Percentiles rank a stretch among this genome's conserved stretches.
phyloP scores from a whole-genome alignment of 2,113 vertebrate genomes.

The Apodemus speciosus region DNA sequence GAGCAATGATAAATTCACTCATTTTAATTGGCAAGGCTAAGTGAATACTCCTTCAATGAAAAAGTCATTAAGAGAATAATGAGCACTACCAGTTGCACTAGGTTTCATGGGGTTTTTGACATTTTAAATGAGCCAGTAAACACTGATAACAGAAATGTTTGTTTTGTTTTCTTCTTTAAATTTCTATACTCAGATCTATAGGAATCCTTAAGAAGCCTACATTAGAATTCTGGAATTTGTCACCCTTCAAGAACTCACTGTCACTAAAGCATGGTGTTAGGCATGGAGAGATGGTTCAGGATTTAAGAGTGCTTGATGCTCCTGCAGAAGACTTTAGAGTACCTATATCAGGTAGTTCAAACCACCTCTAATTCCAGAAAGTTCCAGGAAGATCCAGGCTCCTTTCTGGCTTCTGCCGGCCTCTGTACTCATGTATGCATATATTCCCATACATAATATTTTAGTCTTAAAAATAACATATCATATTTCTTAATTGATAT shows the following conservation, averaged over 20 bases:
- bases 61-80: neutral
- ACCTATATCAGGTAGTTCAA: neutral
- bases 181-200: neutral
- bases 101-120: neutral
- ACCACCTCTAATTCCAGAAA: neutral
- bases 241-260: neutral
- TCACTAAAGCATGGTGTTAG: neutral
- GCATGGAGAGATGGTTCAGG: neutral
- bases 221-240: neutral
- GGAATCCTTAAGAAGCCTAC: neutral
- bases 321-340: neutral
- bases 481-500: neutral
- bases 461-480: neutral
- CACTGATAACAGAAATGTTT: neutral
- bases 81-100: neutral
- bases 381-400: neutral
- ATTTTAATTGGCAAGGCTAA: constrained; percentile 30
- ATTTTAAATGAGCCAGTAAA: constrained; percentile 50
- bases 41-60: neutral
- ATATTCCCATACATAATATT: neutral
- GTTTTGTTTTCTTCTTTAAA: neutral
- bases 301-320: neutral
- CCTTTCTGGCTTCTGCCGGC: neutral
- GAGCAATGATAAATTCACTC: constrained; percentile 48
- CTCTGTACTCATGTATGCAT: neutral